These are phyloP conservation scores for Grus americana DNA, from an alignment of 2,113 vertebrate species.

Conservation along the genomic window DNA sequence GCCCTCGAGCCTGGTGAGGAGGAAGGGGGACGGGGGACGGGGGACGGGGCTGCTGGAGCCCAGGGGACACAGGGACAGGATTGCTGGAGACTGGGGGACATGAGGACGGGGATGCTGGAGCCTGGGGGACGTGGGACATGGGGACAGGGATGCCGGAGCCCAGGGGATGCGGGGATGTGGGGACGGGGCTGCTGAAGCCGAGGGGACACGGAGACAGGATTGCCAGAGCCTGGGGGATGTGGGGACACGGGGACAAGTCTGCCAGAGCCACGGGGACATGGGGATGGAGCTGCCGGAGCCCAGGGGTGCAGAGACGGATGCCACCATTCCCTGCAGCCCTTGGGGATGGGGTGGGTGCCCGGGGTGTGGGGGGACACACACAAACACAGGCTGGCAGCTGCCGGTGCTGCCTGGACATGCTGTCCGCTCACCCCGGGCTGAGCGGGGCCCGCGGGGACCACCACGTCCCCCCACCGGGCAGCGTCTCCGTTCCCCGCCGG, in stretches of 20 bases:
- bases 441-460: no score
- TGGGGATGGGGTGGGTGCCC: background rate
- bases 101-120: background rate
- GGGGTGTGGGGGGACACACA: background rate
- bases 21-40: background rate
- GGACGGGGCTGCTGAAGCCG: background rate
- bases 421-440: background rate
- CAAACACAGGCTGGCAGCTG: no score
- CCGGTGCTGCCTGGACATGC: background rate
- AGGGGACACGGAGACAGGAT: rapidly evolving
- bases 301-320: background rate
- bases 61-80: background rate
- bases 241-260: background rate
- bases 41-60: rapidly evolving
- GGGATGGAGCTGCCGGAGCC: background rate
- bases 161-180: background rate
- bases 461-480: background rate
- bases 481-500: background rate
- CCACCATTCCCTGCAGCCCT: background rate
- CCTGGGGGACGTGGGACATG: no score
- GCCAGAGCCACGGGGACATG: background rate
- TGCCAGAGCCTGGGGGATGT: background rate
- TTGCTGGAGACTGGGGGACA: background rate
- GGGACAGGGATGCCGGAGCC: rapidly evolving
- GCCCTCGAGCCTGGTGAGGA: constrained; percentile 27